phyloP scores from a whole-genome alignment of 2,888 invertebrate genomes.

The Stictocephala bisonia region DNA sequence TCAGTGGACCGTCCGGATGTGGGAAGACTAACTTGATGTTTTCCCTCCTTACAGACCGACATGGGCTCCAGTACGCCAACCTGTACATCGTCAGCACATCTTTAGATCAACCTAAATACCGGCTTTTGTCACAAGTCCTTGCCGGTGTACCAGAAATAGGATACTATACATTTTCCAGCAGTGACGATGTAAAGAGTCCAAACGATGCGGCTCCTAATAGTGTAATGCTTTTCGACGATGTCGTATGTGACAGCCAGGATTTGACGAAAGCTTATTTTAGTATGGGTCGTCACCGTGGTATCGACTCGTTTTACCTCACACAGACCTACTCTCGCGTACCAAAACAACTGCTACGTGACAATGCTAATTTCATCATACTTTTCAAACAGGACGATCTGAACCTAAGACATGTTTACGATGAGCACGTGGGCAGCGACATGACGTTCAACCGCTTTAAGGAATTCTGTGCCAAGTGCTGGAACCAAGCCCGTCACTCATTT shows the following conservation, averaged over 20 bases:
- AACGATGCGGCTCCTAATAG: conserved; percentile 59
- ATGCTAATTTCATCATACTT: conserved; percentile 61
- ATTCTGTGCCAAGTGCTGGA: conserved; percentile 61
- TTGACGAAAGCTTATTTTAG: conserved; percentile 60
- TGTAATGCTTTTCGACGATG: conserved; percentile 64
- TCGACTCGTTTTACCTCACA: conserved; percentile 62
- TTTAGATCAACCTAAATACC: conserved; percentile 61
- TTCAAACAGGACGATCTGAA: conserved; percentile 63
- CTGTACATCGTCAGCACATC: conserved; percentile 62
- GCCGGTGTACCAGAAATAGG: conserved; percentile 54
- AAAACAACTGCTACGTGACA: conserved; percentile 63
- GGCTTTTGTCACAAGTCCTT: conserved; percentile 56
- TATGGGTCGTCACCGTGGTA: conserved; percentile 61
- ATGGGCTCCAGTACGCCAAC: conserved; percentile 63
- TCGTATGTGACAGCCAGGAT: conserved; percentile 61
- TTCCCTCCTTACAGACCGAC: conserved; percentile 60
- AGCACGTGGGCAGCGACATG: conserved; percentile 44
- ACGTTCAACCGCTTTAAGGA: conserved; percentile 54
- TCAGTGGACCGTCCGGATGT: conserved; percentile 62
- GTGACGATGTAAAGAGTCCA: conserved; percentile 55
- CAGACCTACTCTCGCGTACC: conserved; percentile 62
- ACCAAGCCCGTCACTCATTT: conserved; percentile 34
- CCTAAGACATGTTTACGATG: conserved; percentile 58
- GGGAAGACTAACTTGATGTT: conserved; percentile 63
- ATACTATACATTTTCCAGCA: conserved; percentile 55